Base-by-base conservation (phyloP, 92 coral and sea anemone species). In the Pocillopora meandrina region DNA sequence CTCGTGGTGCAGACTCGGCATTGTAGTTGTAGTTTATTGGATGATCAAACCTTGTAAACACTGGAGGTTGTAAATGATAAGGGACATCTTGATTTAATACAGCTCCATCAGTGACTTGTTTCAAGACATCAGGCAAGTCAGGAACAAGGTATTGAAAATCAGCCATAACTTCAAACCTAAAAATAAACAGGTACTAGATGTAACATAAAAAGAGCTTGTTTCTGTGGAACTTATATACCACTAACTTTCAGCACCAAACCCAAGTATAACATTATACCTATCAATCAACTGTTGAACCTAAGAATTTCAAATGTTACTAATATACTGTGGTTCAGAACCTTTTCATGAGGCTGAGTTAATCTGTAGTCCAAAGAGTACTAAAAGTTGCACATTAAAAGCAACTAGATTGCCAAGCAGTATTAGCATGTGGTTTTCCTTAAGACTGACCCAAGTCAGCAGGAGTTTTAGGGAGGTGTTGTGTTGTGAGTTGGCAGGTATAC, bases 111-210 rank as follows among this genome's bases (percentile, higher is more conserved):
- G 79, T 79, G 2, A 97, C 90, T 42, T 84, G 89, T 10, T 76
- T 68, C 1, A 97, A 85, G 65, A 96, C 75, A 61, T 95, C 98
- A 12, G 94, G 92, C 47, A 89, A 56, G 31, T 93, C 95, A 42
- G 92, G 85, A 35, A 90, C 91, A 16, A 97, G 87, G 56, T 92
- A 97, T 77, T 97, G 99, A 75, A 89, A 97, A 77, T 97, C 99
- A 65, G 96, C 94, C 90, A 95, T 64, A 9, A 84, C 75, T 49
- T 85, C 91, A 89, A 97, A 97, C 78, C 99, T 97, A 74, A 78
- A 76, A 9, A 42, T 19, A 71, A 13, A 59, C 23, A 42, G 33
- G 52, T 42, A 42, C 52, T 1, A 7, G 52, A 42, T 42, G 52
- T 7, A 42, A 42, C 52, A 42, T 42, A 42, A 42, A 26, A 34